These are phyloP conservation scores for Amphiprion clarkii DNA, from an alignment of 2,797 vertebrate genomes.

Conservation along the genomic window DNA sequence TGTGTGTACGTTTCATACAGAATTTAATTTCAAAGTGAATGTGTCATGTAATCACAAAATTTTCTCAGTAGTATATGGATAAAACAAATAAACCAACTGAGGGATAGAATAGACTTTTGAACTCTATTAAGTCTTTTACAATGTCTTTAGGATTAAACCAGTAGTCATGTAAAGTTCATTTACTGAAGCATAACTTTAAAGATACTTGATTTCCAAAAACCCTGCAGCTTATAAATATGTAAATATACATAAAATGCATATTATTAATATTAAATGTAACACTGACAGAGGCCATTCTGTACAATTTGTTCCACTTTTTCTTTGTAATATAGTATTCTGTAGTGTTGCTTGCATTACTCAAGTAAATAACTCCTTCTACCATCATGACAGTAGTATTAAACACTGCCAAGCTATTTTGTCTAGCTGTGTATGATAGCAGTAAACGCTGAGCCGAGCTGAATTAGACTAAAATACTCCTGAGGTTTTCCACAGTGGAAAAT, in stretches of 20 bases:
- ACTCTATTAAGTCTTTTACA: neutral
- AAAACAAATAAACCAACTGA: neutral
- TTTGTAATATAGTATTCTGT: neutral
- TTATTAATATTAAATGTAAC: neutral
- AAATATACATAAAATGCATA: neutral
- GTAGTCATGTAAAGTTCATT: neutral
- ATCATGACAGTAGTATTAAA: slow-evolving; percentile 1
- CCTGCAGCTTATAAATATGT: neutral
- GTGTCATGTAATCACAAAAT: neutral
- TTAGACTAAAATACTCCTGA: slow-evolving; percentile 29
- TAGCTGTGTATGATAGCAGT: neutral
- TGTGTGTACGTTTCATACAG: neutral
- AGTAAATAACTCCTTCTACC: neutral
- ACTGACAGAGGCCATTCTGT: neutral
- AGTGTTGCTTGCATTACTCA: neutral
- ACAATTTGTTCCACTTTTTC: neutral
- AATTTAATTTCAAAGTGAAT: neutral
- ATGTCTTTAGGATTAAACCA: neutral
- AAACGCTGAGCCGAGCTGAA: slow-evolving; percentile 12
- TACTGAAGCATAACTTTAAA: neutral
- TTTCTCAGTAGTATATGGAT: neutral
- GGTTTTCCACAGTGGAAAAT: slow-evolving; percentile 47
- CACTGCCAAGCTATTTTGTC: neutral
- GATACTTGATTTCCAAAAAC: neutral
- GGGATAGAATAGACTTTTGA: neutral